These are phyloP conservation scores for Kryphioiulus occultus DNA, from an alignment of 2,888 invertebrate species.

Conservation along the genomic window DNA sequence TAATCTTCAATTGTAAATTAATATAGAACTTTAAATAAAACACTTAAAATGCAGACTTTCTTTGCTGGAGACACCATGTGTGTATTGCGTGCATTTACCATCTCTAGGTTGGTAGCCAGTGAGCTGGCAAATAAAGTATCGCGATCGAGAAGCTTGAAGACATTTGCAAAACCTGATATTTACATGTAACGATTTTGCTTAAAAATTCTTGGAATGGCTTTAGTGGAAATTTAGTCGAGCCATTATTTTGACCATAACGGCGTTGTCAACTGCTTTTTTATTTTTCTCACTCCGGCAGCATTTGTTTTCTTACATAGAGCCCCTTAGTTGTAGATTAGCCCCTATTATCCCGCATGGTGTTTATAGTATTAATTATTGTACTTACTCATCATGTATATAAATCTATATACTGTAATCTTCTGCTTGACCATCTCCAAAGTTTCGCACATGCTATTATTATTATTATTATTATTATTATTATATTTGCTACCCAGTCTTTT, in stretches of 20 bases:
- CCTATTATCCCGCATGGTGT: conserved; percentile 47
- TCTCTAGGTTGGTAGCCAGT: not conserved
- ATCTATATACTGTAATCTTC: conserved; percentile 48
- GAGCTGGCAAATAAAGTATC: not conserved
- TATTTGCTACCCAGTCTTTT: conserved; percentile 38
- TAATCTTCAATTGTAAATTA: too few relatives aligned
- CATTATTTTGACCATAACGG: not conserved
- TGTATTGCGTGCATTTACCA: not conserved
- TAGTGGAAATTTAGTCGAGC: not conserved
- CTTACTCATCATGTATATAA: conserved; percentile 47
- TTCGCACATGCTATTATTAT: conserved; percentile 56
- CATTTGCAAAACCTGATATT: not conserved
- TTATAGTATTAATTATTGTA: conserved; percentile 43
- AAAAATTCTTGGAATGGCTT: conserved; percentile 10
- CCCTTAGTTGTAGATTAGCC: conserved; percentile 34
- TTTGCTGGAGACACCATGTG: not conserved
- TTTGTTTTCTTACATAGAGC: conserved; percentile 43
- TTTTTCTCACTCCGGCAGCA: conserved; percentile 42
- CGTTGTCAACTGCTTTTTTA: conserved; percentile 42
- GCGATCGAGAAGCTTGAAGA: not conserved
- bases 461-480: conserved; percentile 24
- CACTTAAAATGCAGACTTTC: not conserved
- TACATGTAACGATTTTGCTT: not conserved
- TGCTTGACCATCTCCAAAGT: conserved; percentile 68
- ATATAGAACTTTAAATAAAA: too few relatives aligned